These are phyloP conservation scores for Arenicola marina DNA, from an alignment of 2,888 invertebrate genomes.

Conservation along the genomic window DNA sequence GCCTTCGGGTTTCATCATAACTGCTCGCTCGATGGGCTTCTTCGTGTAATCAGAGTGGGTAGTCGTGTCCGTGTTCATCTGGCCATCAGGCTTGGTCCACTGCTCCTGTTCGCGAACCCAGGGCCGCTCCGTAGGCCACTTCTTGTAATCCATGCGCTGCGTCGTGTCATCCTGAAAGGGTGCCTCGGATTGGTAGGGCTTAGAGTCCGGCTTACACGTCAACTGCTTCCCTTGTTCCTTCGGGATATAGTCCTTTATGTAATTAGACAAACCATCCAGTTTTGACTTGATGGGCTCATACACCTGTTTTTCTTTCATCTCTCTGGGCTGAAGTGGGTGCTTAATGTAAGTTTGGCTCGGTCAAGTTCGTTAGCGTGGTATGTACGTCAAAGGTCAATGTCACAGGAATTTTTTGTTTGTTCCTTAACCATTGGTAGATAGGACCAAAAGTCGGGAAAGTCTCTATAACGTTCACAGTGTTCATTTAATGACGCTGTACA, in stretches of 20 bases:
- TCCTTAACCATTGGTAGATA: too few relatives aligned
- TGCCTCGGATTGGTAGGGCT: slow-evolving; percentile 51
- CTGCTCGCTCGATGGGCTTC: slow-evolving; percentile 42
- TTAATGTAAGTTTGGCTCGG: too few relatives aligned
- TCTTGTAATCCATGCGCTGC: slow-evolving; percentile 32
- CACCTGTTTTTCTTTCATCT: slow-evolving; percentile 40
- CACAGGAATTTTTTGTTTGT: too few relatives aligned
- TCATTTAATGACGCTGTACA: too few relatives aligned
- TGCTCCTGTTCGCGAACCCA: slow-evolving; percentile 44
- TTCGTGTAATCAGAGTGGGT: slow-evolving; percentile 45
- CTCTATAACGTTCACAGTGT: too few relatives aligned
- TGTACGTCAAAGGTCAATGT: too few relatives aligned
- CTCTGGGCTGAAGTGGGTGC: slow-evolving; percentile 49
- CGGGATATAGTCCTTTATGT: slow-evolving; percentile 46
- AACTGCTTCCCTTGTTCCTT: slow-evolving; percentile 36
- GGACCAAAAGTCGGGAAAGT: too few relatives aligned
- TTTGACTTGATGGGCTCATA: slow-evolving; percentile 47
- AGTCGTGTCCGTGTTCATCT: slow-evolving; percentile 55
- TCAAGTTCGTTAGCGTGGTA: too few relatives aligned
- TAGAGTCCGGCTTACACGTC: slow-evolving; percentile 54
- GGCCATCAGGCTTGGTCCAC: slow-evolving; percentile 53
- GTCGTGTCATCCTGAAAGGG: slow-evolving; percentile 59
- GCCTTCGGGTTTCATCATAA: slow-evolving; percentile 17
- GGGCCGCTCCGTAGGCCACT: slow-evolving; percentile 42
- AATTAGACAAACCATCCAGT: slow-evolving; percentile 54